Base-by-base conservation (phyloP, 2,797 vertebrate species). In the Pampus argenteus region DNA sequence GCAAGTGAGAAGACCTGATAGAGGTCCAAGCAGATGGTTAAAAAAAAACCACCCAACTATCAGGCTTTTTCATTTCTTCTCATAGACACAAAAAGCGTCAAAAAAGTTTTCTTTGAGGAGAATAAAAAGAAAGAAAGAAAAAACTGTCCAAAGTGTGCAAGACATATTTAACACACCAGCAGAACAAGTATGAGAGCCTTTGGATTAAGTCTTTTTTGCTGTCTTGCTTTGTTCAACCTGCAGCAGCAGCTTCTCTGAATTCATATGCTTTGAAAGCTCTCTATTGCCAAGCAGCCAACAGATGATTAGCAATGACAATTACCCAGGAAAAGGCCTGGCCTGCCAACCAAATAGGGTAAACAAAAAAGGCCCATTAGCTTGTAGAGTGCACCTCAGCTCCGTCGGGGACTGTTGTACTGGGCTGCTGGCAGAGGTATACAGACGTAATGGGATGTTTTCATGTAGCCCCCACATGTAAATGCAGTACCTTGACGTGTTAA, bases 251-350 rank as follows among this genome's bases (percentile, higher is more conserved):
- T 48, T 48, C 77, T 81, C 49, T 80, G 62, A 83, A 71, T 75
- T 58, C 34, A 71, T 76, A 45, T 70, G 59, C 69, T 83, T 84
- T 85, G 85, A 89, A 84, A 87, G 64, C 52, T 51, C 48, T 71
- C 52, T 76, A 87, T 83, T 86, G 83, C 84, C 56, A 83, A 72
- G 78, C 79, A 82, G 89, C 89, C 85, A 90, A 86, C 71, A 86
- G 85, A 86, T 66, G 78, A 89, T 90, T 89, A 92, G 78, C 71
- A 56, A 69, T 66, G 68, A 90, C 81, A 89, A 92, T 92, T 92
- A 92, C 66, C 62, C 67, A 70, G 74, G 64, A 84, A 88, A 77
- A n/a, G n/a, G n/a, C n/a, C n/a, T n/a, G 67, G 70, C 78, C 65
- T 86, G 83, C 86, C 88, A 90, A 82, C 76, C 63, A 83, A 89